Percentiles rank a stretch among this genome's conserved stretches.
These are phyloP conservation scores for Hippocampus mohnikei DNA, from an alignment of 2,113 vertebrate species.

Conservation along the genomic window DNA sequence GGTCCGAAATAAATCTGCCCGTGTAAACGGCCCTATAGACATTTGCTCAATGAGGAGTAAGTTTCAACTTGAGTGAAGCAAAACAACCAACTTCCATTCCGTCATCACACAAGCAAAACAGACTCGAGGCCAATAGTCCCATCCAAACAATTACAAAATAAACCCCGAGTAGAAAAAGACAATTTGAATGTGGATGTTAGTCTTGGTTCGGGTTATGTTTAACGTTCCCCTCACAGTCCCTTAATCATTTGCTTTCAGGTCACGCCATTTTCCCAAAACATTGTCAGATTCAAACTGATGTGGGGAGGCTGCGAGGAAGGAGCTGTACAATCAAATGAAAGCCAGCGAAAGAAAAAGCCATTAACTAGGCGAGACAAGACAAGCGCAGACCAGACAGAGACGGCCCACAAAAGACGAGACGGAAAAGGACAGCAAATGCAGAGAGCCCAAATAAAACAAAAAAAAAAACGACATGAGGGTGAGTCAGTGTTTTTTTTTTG, in stretches of 20 bases:
- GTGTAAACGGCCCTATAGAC: no score
- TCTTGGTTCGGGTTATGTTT: conserved; percentile 13
- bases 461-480: background rate
- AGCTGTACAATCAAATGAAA: conserved; percentile 61
- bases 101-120: no score
- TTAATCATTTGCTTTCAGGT: conserved; percentile 44
- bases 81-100: background rate
- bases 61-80: background rate
- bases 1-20: no score
- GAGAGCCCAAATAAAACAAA: conserved; percentile 2
- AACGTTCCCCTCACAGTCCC: conserved; percentile 22
- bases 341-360: conserved; percentile 22
- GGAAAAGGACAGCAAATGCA: conserved; percentile 23
- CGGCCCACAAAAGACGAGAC: conserved; percentile 20
- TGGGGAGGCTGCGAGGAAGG: conserved; percentile 41
- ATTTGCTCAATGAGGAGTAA: background rate
- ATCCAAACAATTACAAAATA: no score
- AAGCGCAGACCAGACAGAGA: conserved; percentile 36
- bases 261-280: conserved; percentile 33
- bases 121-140: no score
- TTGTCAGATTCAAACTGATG: conserved; percentile 54
- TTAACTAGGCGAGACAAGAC: conserved; percentile 59
- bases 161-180: no score
- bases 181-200: background rate
- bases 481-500: background rate